Conservation (phyloP, 2,888 invertebrate genomes). For the Harpalus rubripes region DNA sequence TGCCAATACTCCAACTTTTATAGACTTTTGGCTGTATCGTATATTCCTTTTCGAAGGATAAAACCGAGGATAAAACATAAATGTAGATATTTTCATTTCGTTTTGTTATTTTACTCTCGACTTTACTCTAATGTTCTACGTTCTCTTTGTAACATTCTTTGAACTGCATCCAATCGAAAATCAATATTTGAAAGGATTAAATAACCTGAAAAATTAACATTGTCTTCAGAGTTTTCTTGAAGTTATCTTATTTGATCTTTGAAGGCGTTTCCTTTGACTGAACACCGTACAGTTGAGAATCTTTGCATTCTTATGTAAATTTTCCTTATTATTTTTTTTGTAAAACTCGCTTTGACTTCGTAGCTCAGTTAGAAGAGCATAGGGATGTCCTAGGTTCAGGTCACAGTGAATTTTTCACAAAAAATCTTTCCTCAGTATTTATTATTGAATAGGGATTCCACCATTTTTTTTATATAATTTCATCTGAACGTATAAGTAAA, state of each 20-base stretch:
- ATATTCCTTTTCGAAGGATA: background rate
- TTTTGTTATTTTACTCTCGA: background rate
- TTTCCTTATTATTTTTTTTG: background rate
- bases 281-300: background rate
- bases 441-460: too few relatives aligned
- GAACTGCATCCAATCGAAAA: background rate
- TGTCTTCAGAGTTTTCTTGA: background rate
- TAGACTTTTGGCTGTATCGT: background rate
- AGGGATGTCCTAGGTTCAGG: too few relatives aligned
- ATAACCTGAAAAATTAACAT: background rate
- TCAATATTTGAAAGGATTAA: conserved; percentile 3
- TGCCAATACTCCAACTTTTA: background rate
- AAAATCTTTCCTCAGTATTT: too few relatives aligned
- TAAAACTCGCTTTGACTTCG: background rate
- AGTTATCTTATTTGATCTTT: background rate
- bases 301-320: background rate
- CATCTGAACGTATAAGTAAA: too few relatives aligned
- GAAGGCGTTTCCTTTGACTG: conserved; percentile 1
- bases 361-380: too few relatives aligned
- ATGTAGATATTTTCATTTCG: background rate
- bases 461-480: too few relatives aligned
- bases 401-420: too few relatives aligned
- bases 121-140: background rate
- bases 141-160: background rate
- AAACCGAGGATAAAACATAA: background rate